Percentiles rank a stretch among this genome's conserved stretches.
phyloP scores from a whole-genome alignment of 2,888 invertebrate species.

The Thymelicus acteon region DNA sequence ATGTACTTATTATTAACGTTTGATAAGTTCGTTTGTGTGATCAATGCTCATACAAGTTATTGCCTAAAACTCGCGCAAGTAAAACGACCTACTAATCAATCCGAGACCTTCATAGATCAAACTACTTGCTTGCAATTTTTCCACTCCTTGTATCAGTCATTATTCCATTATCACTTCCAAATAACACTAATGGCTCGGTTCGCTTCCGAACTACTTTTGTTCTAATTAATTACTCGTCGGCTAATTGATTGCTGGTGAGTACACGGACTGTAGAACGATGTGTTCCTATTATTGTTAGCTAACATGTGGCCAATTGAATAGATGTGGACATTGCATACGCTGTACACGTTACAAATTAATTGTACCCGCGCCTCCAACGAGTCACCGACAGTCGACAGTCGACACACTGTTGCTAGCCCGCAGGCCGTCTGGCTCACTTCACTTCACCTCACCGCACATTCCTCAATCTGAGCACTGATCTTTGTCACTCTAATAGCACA shows the following conservation, averaged over 20 bases:
- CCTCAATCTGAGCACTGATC: slow-evolving; percentile 38
- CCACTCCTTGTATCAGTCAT: slow-evolving; percentile 21
- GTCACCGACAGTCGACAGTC: neutral
- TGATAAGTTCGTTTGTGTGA: neutral
- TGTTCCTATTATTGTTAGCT: slow-evolving; percentile 24
- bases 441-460: slow-evolving; percentile 41
- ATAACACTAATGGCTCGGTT: slow-evolving; percentile 21
- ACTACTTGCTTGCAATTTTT: slow-evolving; percentile 16
- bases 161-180: slow-evolving; percentile 27
- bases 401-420: slow-evolving; percentile 30
- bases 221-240: neutral
- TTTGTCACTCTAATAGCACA: slow-evolving; percentile 46
- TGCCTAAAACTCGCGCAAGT: slow-evolving; percentile 7
- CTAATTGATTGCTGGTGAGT: neutral
- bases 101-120: slow-evolving; percentile 24
- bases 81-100: neutral
- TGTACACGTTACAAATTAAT: slow-evolving; percentile 34
- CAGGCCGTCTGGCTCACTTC: slow-evolving; percentile 27
- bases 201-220: slow-evolving; percentile 1
- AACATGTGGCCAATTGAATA: slow-evolving; percentile 34
- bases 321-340: slow-evolving; percentile 28
- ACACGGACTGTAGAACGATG: slow-evolving; percentile 20
- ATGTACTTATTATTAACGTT: neutral
- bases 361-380: slow-evolving; percentile 23
- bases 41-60: slow-evolving; percentile 2